phyloP scores from a whole-genome alignment of 2,113 vertebrate genomes.

The Python bivittatus region DNA sequence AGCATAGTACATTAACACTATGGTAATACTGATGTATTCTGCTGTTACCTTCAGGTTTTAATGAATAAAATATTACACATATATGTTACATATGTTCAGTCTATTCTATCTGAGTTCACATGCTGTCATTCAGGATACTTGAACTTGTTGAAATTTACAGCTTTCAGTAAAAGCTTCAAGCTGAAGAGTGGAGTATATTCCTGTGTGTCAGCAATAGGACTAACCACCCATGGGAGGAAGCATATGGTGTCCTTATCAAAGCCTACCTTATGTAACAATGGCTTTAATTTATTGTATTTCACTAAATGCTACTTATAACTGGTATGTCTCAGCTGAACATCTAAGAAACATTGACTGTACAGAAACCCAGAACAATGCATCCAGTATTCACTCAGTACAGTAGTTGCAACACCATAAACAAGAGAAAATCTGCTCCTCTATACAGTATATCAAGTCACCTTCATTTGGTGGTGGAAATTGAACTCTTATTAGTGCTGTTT shows the following conservation, averaged over 20 bases:
- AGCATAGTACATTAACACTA: neutral
- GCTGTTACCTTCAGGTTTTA: neutral
- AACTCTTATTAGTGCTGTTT: neutral
- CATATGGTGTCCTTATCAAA: neutral
- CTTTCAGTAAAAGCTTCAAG: neutral
- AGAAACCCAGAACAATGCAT: conserved; percentile 31
- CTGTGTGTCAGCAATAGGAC: neutral
- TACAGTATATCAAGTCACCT: conserved; percentile 27
- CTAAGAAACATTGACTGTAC: conserved; percentile 41
- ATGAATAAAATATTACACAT: neutral
- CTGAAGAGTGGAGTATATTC: neutral
- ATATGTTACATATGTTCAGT: neutral
- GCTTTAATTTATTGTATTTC: neutral
- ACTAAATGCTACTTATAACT: fast-evolving
- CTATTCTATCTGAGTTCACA: neutral
- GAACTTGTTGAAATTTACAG: neutral
- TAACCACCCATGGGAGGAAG: neutral
- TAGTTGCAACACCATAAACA: conserved; percentile 40
- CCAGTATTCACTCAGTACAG: neutral
- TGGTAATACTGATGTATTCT: neutral
- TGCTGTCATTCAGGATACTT: conserved; percentile 1
- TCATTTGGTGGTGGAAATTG: neutral
- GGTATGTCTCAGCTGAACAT: neutral
- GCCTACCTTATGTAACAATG: neutral
- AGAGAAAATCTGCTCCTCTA: conserved; percentile 37